Conservation (phyloP, 2,113 vertebrate species). For the Cettia cetti region DNA sequence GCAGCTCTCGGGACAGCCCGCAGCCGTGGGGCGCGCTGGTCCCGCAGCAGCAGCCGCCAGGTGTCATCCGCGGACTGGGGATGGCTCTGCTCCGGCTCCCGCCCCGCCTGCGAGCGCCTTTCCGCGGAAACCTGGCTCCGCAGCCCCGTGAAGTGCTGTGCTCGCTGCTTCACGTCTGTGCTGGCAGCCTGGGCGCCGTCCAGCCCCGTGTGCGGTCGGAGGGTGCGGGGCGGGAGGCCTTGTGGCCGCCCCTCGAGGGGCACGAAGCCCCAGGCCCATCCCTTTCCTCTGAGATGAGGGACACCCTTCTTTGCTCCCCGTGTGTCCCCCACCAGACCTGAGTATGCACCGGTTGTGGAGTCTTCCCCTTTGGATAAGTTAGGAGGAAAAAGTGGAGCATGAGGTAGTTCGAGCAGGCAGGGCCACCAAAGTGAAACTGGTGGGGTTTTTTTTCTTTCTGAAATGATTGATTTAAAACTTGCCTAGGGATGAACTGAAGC, state of each 20-base stretch:
- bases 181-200: background rate
- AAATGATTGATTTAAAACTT: background rate
- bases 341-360: accelerated
- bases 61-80: constrained; percentile 11
- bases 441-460: accelerated
- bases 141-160: accelerated
- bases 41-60: constrained; percentile 12
- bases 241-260: background rate
- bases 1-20: background rate
- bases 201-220: background rate
- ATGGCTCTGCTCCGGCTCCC: background rate
- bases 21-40: background rate
- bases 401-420: background rate
- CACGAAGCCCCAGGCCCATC: background rate
- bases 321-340: background rate
- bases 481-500: background rate
- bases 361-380: background rate
- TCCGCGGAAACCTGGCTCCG: background rate
- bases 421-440: background rate
- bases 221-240: background rate
- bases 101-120: background rate
- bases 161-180: background rate
- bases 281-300: background rate
- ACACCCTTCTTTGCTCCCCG: accelerated
- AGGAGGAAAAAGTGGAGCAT: background rate